These are phyloP conservation scores for Tupaia chinensis DNA, from an alignment of 2,113 vertebrate species.

Conservation along the genomic window DNA sequence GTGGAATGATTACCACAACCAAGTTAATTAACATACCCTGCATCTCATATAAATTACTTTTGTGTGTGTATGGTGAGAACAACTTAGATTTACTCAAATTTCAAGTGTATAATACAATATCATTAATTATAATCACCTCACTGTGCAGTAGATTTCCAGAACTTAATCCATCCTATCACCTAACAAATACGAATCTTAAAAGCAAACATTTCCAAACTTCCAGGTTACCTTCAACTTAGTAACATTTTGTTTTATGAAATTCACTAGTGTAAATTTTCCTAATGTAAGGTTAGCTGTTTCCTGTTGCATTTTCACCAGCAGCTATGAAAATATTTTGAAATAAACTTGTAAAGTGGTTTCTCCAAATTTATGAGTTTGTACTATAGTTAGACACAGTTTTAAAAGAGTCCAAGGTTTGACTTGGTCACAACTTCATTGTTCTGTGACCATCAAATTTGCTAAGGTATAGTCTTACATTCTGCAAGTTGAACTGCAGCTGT, in stretches of 20 bases:
- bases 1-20: background rate
- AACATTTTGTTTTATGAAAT: conserved; percentile 21
- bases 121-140: background rate
- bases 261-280: background rate
- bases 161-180: background rate
- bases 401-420: conserved; percentile 48
- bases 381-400: background rate
- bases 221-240: background rate
- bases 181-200: background rate
- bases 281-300: background rate
- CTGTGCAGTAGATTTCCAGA: background rate
- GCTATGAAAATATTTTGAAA: background rate
- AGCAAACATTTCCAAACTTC: background rate
- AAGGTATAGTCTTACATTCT: conserved; percentile 92
- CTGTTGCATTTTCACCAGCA: background rate
- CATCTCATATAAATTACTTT: background rate
- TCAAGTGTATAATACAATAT: background rate
- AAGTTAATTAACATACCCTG: background rate
- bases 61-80: background rate
- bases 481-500: conserved; percentile 98
- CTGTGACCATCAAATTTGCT: conserved; percentile 16
- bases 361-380: background rate
- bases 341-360: background rate
- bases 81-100: background rate
- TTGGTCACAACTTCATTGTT: conserved; percentile 14